Evolutionary conservation across 2,113 vertebrate genomes (phyloP).

Genomic region (Cynocephalus volans): DNA sequence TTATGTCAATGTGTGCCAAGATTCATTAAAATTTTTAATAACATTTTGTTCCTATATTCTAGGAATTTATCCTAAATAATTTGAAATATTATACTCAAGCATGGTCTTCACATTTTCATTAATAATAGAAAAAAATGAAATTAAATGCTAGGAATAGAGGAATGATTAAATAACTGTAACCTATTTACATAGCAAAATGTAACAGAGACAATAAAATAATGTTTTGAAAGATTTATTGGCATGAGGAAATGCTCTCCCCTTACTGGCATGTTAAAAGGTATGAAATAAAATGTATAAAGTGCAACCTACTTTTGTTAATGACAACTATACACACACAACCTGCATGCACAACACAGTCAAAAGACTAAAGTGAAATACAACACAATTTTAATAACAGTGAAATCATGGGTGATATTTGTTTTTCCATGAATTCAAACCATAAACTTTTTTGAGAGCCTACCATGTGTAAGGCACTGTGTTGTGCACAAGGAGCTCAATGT

Average conservation of each 20-base stretch:
- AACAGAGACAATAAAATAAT: background rate
- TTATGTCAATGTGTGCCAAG: background rate
- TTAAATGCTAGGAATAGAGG: too few relatives aligned
- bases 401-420: background rate
- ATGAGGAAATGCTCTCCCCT: background rate
- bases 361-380: background rate
- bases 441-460: background rate
- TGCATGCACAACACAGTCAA: background rate
- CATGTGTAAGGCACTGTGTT: accelerated
- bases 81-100: background rate
- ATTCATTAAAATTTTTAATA: background rate
- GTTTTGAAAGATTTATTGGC: background rate
- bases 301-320: background rate
- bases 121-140: background rate
- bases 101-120: background rate
- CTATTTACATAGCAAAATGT: background rate
- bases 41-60: background rate
- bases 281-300: background rate
- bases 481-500: background rate
- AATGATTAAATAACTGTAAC: background rate
- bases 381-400: background rate
- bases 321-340: too few relatives aligned
- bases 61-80: background rate
- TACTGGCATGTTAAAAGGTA: background rate
- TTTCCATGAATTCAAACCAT: background rate